Conservation (phyloP, 2,113 vertebrate species). For the Datnioides undecimradiatus region DNA sequence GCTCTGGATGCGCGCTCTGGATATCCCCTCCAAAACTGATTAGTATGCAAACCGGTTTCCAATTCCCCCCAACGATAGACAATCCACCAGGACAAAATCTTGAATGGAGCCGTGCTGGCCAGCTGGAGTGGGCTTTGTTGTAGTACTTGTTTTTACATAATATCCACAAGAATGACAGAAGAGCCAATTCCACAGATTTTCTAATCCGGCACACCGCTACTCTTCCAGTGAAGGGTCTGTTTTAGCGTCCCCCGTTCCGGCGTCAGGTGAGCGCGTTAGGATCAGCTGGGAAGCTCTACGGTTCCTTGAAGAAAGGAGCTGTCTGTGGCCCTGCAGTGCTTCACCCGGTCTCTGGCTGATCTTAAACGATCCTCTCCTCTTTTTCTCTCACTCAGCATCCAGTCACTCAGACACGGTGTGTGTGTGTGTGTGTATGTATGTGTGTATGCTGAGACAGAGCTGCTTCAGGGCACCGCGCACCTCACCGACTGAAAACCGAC, state of each 20-base stretch:
- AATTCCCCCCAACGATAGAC: slow-evolving; percentile 54
- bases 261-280: slow-evolving; percentile 71
- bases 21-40: slow-evolving; percentile 63
- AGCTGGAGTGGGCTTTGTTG: slow-evolving; percentile 23
- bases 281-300: slow-evolving; percentile 51
- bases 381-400: slow-evolving; percentile 72
- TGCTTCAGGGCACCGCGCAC: slow-evolving; percentile 64
- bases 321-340: slow-evolving; percentile 34
- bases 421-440: background rate
- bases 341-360: slow-evolving; percentile 7
- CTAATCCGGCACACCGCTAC: slow-evolving; percentile 22
- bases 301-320: slow-evolving; percentile 25
- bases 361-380: slow-evolving; percentile 29
- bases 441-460: slow-evolving; percentile 42
- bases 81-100: slow-evolving; percentile 63
- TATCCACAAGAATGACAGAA: slow-evolving; percentile 56
- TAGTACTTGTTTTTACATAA: slow-evolving; percentile 45
- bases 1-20: slow-evolving; percentile 66
- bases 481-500: slow-evolving; percentile 81
- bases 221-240: slow-evolving; percentile 46
- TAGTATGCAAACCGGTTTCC: slow-evolving; percentile 74
- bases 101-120: slow-evolving; percentile 61
- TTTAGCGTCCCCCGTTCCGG: slow-evolving; percentile 13
- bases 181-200: slow-evolving; percentile 38
- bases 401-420: slow-evolving; percentile 50